A percentile compares a stretch with the other conserved stretches of the same genome.
Evolutionary conservation across 2,113 vertebrate genomes (phyloP).

Genomic region (Halichoerus grypus): DNA sequence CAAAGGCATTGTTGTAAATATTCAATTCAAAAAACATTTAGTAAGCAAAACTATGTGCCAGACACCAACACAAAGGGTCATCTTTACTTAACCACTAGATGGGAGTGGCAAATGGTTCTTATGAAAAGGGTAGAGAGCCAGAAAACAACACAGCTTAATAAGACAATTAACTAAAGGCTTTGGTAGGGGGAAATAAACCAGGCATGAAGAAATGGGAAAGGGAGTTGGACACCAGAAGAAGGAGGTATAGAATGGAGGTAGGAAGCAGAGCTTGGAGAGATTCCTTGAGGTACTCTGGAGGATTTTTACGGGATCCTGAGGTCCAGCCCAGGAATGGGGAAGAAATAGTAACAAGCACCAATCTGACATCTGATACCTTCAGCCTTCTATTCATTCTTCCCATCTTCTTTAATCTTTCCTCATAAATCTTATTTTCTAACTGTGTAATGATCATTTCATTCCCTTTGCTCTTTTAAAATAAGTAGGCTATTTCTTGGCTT

Average conservation of each 20-base stretch:
- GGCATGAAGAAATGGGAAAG: not conserved
- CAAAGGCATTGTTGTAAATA: not conserved
- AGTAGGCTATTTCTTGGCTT: not conserved
- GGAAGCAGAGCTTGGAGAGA: not conserved
- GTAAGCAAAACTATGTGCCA: not conserved
- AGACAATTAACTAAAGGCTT: not conserved
- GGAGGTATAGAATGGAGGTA: not conserved
- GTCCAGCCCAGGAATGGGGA: not conserved
- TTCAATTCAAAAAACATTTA: not conserved
- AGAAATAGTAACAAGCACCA: not conserved
- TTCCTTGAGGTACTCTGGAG: not conserved
- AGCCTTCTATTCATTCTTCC: not conserved
- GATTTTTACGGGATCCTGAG: not conserved
- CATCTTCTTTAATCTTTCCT: not conserved
- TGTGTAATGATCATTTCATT: not conserved
- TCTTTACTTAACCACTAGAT: not conserved
- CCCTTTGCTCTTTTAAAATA: not conserved
- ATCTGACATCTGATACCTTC: not conserved
- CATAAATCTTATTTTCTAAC: not conserved
- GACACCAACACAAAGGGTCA: not conserved
- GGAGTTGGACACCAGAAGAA: not conserved
- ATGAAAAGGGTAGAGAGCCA: not conserved
- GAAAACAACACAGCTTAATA: not conserved
- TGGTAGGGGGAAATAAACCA: not conserved
- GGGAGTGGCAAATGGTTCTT: not conserved